Evolutionary conservation across 2,797 vertebrate species (phyloP).

Genomic region (Graptemys geographica): DNA sequence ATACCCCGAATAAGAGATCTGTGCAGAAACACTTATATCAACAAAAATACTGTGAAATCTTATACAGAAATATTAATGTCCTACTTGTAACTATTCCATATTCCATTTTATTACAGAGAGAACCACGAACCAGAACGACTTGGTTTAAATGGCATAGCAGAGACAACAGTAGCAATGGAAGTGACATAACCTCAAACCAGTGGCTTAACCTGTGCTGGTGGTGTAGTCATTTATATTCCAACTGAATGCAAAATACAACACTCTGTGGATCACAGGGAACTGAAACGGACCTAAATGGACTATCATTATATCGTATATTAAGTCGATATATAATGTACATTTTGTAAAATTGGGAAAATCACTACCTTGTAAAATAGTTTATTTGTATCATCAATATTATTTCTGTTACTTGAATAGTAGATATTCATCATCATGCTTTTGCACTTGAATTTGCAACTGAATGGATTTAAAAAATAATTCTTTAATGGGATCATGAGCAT

Average conservation of each 20-base stretch:
- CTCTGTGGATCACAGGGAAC: conserved; percentile 82
- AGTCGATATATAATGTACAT: conserved; percentile 94
- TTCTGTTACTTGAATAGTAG: conserved; percentile 96
- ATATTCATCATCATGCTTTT: conserved; percentile 96
- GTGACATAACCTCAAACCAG: conserved; percentile 88
- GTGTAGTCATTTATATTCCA: conserved; percentile 74
- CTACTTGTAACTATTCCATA: rapidly evolving
- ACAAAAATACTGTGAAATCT: neutral
- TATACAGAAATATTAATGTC: neutral
- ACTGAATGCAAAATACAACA: conserved; percentile 77
- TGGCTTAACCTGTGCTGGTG: conserved; percentile 68
- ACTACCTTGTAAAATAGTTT: conserved; percentile 98
- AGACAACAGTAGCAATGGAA: conserved; percentile 94
- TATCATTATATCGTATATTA: conserved; percentile 82
- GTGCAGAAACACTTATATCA: rapidly evolving
- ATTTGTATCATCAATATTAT: conserved; percentile 97
- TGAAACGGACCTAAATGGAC: conserved; percentile 84
- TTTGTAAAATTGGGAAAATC: conserved; percentile 96
- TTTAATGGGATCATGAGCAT: conserved; percentile 94
- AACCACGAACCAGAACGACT: conserved; percentile 91
- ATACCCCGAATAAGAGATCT: rapidly evolving
- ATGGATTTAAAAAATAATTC: conserved; percentile 90
- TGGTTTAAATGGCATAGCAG: conserved; percentile 91
- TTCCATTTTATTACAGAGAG: conserved; percentile 83
- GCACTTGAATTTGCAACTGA: conserved; percentile 95